Percentiles rank a stretch among this genome's conserved stretches.
phyloP scores from a whole-genome alignment of 64 coral and sea anemone species.

The Dendrophyllia cribrosa region DNA sequence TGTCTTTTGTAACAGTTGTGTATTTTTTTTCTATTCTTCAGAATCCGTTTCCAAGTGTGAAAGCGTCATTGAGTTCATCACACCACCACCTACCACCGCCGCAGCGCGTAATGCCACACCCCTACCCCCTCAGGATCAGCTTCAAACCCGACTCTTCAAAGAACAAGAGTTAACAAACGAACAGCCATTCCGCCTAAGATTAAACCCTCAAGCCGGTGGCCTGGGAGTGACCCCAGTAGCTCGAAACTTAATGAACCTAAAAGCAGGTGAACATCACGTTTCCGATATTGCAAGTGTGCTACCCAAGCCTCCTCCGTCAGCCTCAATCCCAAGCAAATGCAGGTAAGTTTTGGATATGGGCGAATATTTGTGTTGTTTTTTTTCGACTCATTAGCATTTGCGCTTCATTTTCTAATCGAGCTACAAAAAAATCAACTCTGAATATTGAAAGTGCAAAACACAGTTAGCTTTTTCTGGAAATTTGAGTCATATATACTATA shows the following conservation, averaged over 20 bases:
- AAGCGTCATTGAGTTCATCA: slow-evolving; percentile 68
- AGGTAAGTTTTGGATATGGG: slow-evolving; percentile 32
- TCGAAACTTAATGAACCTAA: slow-evolving; percentile 61
- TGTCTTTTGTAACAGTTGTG: too few species aligned
- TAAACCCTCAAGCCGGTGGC: slow-evolving; percentile 48
- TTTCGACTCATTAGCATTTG: too few species aligned
- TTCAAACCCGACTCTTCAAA: slow-evolving; percentile 29
- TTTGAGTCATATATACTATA: too few species aligned
- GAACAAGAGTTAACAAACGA: slow-evolving; percentile 74
- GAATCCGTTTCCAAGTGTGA: slow-evolving; percentile 24
- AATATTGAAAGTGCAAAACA: too few species aligned
- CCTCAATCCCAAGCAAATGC: slow-evolving; percentile 89
- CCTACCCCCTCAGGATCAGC: neutral
- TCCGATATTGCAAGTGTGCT: slow-evolving; percentile 76
- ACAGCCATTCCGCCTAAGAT: slow-evolving; percentile 70
- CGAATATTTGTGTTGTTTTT: too few species aligned
- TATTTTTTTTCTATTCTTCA: neutral
- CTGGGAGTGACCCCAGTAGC: slow-evolving; percentile 31
- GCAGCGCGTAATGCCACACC: neutral
- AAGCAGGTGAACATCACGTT: slow-evolving; percentile 69
- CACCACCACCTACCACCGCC: slow-evolving; percentile 1
- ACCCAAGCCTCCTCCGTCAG: slow-evolving; percentile 64
- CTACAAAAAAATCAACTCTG: too few species aligned
- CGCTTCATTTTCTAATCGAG: too few species aligned
- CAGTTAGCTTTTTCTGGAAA: too few species aligned